Base-by-base conservation (phyloP, 2,888 invertebrate species). In the Xestoiulus laeticollis region DNA sequence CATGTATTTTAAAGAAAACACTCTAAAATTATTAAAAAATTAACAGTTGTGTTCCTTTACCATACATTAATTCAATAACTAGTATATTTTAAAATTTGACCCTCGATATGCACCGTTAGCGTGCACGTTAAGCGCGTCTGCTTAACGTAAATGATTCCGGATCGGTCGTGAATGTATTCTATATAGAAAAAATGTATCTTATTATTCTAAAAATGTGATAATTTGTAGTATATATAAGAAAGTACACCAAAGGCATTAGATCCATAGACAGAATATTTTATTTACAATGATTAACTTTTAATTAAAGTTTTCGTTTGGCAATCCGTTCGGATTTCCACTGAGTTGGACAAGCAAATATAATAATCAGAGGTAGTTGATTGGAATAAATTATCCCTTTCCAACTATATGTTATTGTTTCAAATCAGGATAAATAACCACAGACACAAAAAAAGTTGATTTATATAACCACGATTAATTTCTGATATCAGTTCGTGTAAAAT, bases 381-480 rank as follows among this genome's bases (percentile, higher is more conserved):
- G 68, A 68, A 68, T 68, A 68, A 68, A 68, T 68, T 68, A 68
- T 68, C 68, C 68, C 68, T 68, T 26, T 68, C 68, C 68, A 68
- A 68, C 68, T 68, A 68, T 12, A 68, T 26, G 68, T 26, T 68
- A 68, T 68, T 68, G 26, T 68, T 68, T 68, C 26, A 68, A 68
- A 68, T 68, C 68, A 26, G 68, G 68, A 68, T 68, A 68, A 68
- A 68, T 26, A 68, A 68, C 68, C 68, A 68, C 68, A 68, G 68
- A 22, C 68, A 68, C 22, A 68, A n/a, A n/a, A n/a, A n/a, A n/a
- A 68, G 68, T 26, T 68, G 68, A 68, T 68, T 59, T 26, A 68
- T 10, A 68, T 68, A 26, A 68, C 68, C 68, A 26, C 26, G 26
- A 22, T 59, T 22, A 59, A 22, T 16, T 10, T 59, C 12, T 22